Evolutionary conservation across 1,140 invertebrate species (phyloP).

Genomic region (Chelonus insularis): DNA sequence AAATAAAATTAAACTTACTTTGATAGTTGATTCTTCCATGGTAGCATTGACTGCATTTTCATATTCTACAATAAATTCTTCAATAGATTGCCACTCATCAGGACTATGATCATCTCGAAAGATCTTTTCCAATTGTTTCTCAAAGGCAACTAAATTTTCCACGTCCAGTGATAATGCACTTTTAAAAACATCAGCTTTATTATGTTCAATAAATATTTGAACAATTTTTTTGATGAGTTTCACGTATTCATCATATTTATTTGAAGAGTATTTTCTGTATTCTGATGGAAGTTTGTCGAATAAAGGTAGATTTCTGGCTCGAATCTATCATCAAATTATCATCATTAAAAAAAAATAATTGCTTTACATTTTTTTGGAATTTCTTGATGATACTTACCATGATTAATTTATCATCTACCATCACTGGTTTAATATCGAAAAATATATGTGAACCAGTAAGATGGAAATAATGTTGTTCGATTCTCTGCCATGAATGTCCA

Average conservation of each 20-base stretch:
- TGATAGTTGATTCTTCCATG: neutral
- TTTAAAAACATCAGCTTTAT: slow-evolving; percentile 16
- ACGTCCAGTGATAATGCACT: slow-evolving; percentile 16
- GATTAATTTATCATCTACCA: too few relatives aligned
- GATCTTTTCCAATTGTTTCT: slow-evolving; percentile 24
- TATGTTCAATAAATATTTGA: slow-evolving; percentile 17
- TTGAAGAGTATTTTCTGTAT: slow-evolving; percentile 22
- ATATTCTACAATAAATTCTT: neutral
- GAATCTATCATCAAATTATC: too few relatives aligned
- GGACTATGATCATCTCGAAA: neutral
- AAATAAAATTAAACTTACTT: neutral
- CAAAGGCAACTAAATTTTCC: slow-evolving; percentile 21
- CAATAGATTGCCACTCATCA: neutral
- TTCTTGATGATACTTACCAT: too few relatives aligned
- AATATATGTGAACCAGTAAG: slow-evolving; percentile 30
- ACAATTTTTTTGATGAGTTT: neutral
- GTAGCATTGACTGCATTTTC: neutral
- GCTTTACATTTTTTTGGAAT: too few relatives aligned
- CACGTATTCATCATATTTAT: neutral
- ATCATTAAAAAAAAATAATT: too few relatives aligned
- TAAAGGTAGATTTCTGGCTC: slow-evolving; percentile 17
- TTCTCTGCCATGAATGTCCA: slow-evolving; percentile 36
- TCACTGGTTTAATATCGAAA: neutral
- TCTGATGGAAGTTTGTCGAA: slow-evolving; percentile 5
- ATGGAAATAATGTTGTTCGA: slow-evolving; percentile 35